These are phyloP conservation scores for Heliocidaris tuberculata DNA, from an alignment of 35 echinoderm and acorn worm species.

Conservation along the genomic window DNA sequence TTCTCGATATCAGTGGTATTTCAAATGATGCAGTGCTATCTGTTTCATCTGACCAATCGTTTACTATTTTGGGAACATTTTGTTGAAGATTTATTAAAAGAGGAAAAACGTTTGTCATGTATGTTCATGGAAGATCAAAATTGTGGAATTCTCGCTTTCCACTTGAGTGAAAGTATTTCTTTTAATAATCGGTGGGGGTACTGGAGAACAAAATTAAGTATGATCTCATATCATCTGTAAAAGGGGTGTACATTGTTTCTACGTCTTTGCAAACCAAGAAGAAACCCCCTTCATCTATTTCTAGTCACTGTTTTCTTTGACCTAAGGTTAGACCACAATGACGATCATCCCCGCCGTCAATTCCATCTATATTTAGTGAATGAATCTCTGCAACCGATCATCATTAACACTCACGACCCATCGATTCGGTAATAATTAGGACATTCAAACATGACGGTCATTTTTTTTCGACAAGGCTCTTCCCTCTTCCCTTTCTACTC, in stretches of 20 bases:
- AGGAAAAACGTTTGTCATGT: no score
- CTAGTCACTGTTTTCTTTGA: not conserved
- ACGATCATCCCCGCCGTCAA: not conserved
- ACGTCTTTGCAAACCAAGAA: not conserved
- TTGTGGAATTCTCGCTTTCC: no score
- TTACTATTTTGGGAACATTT: no score
- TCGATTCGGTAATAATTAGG: slow-evolving; percentile 17
- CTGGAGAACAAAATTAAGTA: no score
- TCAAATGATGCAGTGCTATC: no score
- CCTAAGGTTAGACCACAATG: not conserved
- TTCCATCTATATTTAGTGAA: not conserved
- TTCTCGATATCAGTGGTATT: no score
- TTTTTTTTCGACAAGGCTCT: not conserved
- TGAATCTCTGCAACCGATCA: not conserved
- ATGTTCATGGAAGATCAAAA: no score
- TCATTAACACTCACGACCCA: not conserved
- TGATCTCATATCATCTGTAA: no score
- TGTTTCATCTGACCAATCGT: no score
- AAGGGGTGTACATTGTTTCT: not conserved
- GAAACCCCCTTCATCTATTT: not conserved
- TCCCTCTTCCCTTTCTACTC: not conserved
- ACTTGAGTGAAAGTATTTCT: no score
- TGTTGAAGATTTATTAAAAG: no score
- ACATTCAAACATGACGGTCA: slow-evolving; percentile 33
- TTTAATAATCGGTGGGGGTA: no score